Conservation (phyloP, 2,888 invertebrate species). For the Drosophila neonasuta region DNA sequence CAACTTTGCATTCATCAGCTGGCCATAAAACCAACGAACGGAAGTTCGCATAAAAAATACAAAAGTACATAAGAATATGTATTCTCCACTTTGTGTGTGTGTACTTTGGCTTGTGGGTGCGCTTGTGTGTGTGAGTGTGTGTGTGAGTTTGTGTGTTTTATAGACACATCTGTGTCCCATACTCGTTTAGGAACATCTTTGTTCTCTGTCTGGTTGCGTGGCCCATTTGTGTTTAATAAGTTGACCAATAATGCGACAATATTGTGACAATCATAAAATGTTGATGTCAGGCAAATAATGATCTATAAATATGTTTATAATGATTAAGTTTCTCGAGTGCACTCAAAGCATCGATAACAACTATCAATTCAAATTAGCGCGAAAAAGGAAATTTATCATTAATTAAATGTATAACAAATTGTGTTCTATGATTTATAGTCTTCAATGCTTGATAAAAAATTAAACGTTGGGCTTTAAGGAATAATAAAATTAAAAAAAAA, state of each 20-base stretch:
- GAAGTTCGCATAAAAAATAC: constrained; percentile 24
- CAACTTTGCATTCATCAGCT: constrained; percentile 67
- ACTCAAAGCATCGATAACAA: not conserved
- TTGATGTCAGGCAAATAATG: not conserved
- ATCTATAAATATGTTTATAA: not conserved
- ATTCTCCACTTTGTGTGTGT: not conserved
- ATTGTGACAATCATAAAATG: constrained; percentile 22
- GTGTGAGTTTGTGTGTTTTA: constrained; percentile 14
- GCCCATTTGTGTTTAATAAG: constrained; percentile 35
- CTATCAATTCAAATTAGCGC: not conserved
- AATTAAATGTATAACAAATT: too few species aligned
- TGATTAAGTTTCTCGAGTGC: not conserved
- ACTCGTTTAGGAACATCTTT: constrained; percentile 8
- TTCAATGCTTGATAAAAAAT: too few species aligned
- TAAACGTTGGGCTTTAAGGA: too few species aligned
- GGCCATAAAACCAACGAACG: constrained; percentile 53
- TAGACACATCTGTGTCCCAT: constrained; percentile 31
- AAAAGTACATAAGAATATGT: not conserved
- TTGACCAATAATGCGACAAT: constrained; percentile 52
- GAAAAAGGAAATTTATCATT: too few species aligned
- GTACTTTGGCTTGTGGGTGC: not conserved
- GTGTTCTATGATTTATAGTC: too few species aligned
- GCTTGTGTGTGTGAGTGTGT: constrained; percentile 10
- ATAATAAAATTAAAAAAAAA: too few species aligned
- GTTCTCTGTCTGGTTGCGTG: constrained; percentile 3